A percentile compares a stretch with the other conserved stretches of the same genome.
These are phyloP conservation scores for Coregonus sp. DNA, from an alignment of 2,797 vertebrate genomes.

Conservation along the genomic window DNA sequence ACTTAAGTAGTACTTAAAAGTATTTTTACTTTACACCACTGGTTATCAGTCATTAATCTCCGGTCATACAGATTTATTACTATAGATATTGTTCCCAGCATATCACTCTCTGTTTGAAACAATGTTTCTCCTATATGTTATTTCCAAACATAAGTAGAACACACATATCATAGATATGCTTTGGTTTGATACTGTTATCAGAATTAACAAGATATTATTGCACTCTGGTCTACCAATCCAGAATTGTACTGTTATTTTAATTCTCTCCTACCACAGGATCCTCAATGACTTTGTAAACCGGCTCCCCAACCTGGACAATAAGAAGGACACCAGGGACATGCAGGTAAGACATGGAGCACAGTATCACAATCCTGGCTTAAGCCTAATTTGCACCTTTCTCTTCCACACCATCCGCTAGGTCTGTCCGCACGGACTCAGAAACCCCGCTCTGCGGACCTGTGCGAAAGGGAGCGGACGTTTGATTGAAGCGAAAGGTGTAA, in stretches of 20 bases:
- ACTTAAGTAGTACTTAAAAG: too few species aligned
- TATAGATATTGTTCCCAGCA: neutral
- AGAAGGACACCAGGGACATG: conserved; percentile 91
- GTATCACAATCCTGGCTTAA: neutral
- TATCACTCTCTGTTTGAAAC: too few species aligned
- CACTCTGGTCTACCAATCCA: neutral
- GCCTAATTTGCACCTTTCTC: neutral
- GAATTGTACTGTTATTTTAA: neutral
- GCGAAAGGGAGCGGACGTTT: too few species aligned
- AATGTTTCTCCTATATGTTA: neutral
- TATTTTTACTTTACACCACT: too few species aligned
- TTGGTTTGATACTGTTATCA: neutral
- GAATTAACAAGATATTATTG: neutral
- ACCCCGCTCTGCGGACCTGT: too few species aligned
- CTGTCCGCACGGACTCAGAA: neutral
- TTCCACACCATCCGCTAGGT: neutral
- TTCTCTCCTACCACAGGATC: conserved; percentile 74
- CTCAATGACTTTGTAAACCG: conserved; percentile 92
- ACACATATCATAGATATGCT: neutral
- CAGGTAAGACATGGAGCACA: conserved; percentile 80
- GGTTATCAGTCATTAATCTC: neutral
- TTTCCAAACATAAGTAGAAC: neutral
- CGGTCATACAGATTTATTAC: neutral
- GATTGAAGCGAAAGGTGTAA: neutral
- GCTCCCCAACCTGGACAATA: conserved; percentile 90